Base-by-base conservation (phyloP, 2,113 vertebrate genomes). In the Syngnathus floridae region DNA sequence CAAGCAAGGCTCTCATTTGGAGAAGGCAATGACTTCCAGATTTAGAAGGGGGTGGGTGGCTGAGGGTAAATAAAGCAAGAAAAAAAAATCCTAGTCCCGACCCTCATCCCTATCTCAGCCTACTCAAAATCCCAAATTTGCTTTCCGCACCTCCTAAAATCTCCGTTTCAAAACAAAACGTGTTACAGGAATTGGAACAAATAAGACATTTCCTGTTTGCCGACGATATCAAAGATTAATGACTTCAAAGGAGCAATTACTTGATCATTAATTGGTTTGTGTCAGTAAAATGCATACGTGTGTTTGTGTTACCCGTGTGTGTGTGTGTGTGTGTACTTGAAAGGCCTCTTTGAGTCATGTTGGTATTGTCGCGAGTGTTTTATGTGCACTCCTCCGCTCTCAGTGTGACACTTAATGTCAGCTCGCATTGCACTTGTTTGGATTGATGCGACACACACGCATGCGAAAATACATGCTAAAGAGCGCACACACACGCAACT, bases 11-110 rank as follows among this genome's bases (percentile, higher is more conserved):
- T 82, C 81, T 90, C 81, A 88, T 92, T 90, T 89, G 84, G 68
- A 67, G 79, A 73, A 75, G 84, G 78, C 79, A 89, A 89, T 89
- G 81, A 84, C 75, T 89, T 89, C 88, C 86, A 89, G 88, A 89
- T 87, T 86, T 77, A 69, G 59, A 65, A 62, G 68, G 56, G 73
- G 70, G 72, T 31, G 26, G 26, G 26, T 31, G 26, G 26, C 26
- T 31, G 26, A 31, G 40, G 8, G 40, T 8, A 8, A 41, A 41
- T 41, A 41, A 41, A 41, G 40, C 40, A 41, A 12, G 10, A 31
- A 31, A 31, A 31, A 31, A 31, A 31, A 31, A 31, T 31, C 26
- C 26, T 31, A 3, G 26, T 31, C 26, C 26, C 26, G 26, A 31
- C 26, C 26, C 26, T 31, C 26, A 31, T 31, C 26, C 26, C 26